These are phyloP conservation scores for Atherix ibis DNA, from an alignment of 2,888 invertebrate genomes.

Conservation along the genomic window DNA sequence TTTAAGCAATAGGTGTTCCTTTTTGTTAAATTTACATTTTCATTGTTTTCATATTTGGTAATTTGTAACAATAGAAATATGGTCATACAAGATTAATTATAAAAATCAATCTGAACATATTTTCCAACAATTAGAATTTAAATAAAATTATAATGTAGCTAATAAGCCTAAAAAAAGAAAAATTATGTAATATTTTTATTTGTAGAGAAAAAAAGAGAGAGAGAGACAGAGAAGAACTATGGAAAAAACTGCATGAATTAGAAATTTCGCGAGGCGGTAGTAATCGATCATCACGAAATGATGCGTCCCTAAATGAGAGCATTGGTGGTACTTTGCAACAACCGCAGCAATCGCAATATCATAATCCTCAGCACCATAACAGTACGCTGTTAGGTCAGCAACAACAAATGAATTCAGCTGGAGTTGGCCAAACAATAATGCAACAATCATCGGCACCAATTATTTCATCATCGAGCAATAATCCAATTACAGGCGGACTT, in stretches of 20 bases:
- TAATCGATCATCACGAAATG: conserved; percentile 20
- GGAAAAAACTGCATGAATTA: conserved; percentile 87
- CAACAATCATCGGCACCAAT: conserved; percentile 16
- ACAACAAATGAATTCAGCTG: conserved; percentile 4
- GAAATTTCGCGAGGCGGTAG: conserved; percentile 46
- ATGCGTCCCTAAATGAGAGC: conserved; percentile 10
- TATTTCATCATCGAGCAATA: conserved; percentile 6
- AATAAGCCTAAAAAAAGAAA: too few relatives aligned
- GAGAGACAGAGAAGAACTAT: conserved; percentile 95
- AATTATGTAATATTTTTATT: too few relatives aligned
- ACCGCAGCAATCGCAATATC: conserved; percentile 3
- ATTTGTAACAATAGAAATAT: too few relatives aligned
- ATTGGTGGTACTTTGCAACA: conserved; percentile 6
- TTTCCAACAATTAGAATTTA: too few relatives aligned
- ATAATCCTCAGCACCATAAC: conserved; percentile 5
- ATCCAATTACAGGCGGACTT: conserved; percentile 12
- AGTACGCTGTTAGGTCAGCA: conserved; percentile 5
- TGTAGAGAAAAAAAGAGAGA: conserved; percentile 39
- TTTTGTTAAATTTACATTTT: too few relatives aligned
- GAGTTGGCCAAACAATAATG: background rate
- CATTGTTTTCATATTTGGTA: too few relatives aligned
- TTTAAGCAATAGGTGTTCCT: too few relatives aligned
- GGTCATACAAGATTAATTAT: too few relatives aligned
- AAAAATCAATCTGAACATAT: too few relatives aligned
- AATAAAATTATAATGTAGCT: too few relatives aligned